Evolutionary conservation across 1,140 invertebrate genomes (phyloP).

Genomic region (Anastatus disparis): DNA sequence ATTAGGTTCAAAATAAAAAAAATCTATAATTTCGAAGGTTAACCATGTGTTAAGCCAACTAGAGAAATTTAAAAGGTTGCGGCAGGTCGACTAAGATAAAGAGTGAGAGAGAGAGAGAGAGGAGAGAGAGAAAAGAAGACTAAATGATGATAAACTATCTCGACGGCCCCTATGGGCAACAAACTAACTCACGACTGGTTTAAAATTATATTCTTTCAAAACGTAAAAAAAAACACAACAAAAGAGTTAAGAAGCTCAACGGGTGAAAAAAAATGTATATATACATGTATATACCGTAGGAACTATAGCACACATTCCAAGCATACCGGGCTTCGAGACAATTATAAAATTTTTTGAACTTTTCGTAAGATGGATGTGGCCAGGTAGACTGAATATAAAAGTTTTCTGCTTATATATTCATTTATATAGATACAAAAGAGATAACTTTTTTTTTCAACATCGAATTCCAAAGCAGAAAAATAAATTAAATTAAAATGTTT

Average conservation of each 20-base stretch:
- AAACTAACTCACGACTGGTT: slow-evolving; percentile 55
- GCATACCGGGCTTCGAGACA: slow-evolving; percentile 34
- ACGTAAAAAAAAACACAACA: slow-evolving; percentile 52
- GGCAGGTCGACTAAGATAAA: slow-evolving; percentile 52
- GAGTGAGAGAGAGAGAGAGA: neutral
- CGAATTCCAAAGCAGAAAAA: too few relatives aligned
- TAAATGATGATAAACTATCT: slow-evolving; percentile 67
- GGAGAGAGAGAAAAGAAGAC: slow-evolving; percentile 40
- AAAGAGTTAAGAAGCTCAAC: slow-evolving; percentile 17
- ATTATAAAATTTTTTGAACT: slow-evolving; percentile 33
- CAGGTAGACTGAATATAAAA: slow-evolving; percentile 12
- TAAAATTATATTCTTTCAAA: slow-evolving; percentile 57
- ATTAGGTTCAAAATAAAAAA: too few relatives aligned
- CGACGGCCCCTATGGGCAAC: slow-evolving; percentile 50
- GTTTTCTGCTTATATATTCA: too few relatives aligned
- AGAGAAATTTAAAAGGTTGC: slow-evolving; percentile 66
- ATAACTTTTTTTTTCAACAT: too few relatives aligned
- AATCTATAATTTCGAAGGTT: too few relatives aligned
- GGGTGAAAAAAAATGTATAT: slow-evolving; percentile 27
- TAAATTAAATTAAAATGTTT: too few relatives aligned
- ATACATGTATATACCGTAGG: too few relatives aligned
- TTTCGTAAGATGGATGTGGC: neutral
- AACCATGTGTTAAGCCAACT: slow-evolving; percentile 49
- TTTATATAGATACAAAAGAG: too few relatives aligned
- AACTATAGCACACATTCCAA: slow-evolving; percentile 25